phyloP scores from a whole-genome alignment of 2,113 vertebrate species.

The Eubucco bourcierii region DNA sequence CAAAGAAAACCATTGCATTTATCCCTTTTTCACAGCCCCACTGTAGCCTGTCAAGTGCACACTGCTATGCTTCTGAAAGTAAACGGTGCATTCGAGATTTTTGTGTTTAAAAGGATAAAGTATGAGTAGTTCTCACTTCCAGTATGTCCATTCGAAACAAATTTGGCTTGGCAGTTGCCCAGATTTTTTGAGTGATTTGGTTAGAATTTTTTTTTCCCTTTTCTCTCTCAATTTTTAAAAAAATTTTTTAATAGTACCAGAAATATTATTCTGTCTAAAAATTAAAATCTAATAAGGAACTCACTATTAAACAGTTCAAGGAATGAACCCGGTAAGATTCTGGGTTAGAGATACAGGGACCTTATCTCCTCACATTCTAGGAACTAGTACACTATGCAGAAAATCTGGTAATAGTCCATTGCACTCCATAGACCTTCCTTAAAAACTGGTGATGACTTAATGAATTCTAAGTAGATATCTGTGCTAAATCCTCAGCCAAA shows the following conservation, averaged over 20 bases:
- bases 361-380: neutral
- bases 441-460: neutral
- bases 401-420: neutral
- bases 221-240: neutral
- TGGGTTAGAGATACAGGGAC: neutral
- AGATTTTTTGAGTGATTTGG: neutral
- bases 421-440: neutral
- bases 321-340: neutral
- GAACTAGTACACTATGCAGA: neutral
- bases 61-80: neutral
- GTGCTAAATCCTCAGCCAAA: neutral
- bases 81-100: neutral
- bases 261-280: neutral
- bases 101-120: neutral
- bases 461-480: neutral
- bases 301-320: neutral
- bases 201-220: neutral
- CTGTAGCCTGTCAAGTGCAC: fast-evolving
- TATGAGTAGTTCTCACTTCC: neutral
- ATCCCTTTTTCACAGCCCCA: neutral
- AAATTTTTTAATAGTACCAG: neutral
- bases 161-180: neutral
- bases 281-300: neutral
- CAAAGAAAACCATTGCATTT: neutral
- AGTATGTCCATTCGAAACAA: neutral